These are phyloP conservation scores for Drosophila pandora DNA, from an alignment of 1,140 invertebrate genomes.

Conservation along the genomic window DNA sequence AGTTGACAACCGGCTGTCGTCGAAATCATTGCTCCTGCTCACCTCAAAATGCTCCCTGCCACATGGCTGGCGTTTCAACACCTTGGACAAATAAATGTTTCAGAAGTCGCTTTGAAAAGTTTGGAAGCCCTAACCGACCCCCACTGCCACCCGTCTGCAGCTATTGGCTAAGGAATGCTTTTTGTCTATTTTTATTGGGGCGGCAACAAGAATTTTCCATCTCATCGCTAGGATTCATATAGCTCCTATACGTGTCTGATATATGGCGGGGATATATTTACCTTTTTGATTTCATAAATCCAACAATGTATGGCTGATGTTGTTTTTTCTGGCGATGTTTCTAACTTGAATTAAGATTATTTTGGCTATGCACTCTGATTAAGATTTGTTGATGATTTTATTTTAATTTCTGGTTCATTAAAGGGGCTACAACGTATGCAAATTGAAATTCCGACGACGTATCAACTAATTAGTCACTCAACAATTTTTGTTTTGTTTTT, in stretches of 20 bases:
- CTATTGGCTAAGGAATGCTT: conserved; percentile 32
- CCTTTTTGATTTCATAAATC: conserved; percentile 81
- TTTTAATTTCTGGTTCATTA: conserved; percentile 59
- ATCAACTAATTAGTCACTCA: conserved; percentile 69
- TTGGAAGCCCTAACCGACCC: background rate
- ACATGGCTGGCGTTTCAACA: conserved; percentile 62
- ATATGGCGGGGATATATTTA: conserved; percentile 59
- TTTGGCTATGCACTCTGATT: conserved; percentile 37
- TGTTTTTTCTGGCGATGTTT: conserved; percentile 5
- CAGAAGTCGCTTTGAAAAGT: conserved; percentile 29
- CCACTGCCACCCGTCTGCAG: background rate
- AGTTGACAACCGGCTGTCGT: conserved; percentile 63
- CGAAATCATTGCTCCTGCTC: conserved; percentile 22
- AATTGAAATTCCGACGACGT: conserved; percentile 66
- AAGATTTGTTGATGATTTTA: conserved; percentile 57
- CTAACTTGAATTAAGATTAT: conserved; percentile 31
- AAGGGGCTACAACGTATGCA: conserved; percentile 34
- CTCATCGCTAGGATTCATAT: background rate
- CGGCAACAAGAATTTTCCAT: conserved; percentile 40
- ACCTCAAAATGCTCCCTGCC: conserved; percentile 9
- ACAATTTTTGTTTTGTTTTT: conserved; percentile 43
- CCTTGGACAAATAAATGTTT: conserved; percentile 72
- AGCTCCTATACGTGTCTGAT: conserved; percentile 19
- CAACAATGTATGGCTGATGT: conserved; percentile 47
- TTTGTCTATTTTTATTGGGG: conserved; percentile 73